Conservation (phyloP, 30 jellyfish, hydroid and myxozoan species). For the Mastigias papua region DNA sequence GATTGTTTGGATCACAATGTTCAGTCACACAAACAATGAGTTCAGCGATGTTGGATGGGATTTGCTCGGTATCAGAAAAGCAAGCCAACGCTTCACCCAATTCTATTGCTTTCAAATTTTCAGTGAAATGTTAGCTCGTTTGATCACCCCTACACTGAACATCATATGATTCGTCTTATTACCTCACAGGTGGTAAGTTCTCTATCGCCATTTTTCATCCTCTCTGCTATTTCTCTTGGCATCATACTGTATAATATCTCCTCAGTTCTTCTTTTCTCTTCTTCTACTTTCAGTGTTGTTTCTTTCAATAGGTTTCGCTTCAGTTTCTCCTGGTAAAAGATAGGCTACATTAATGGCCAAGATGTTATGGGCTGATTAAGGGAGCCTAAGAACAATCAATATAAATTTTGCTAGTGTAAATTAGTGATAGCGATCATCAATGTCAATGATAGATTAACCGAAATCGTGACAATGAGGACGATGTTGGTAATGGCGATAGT, state of each 20-base stretch:
- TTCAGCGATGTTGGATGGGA: too few species aligned
- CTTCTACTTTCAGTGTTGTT: slow-evolving; percentile 52
- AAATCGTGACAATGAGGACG: not conserved
- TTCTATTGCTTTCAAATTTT: too few species aligned
- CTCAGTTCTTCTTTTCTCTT: slow-evolving; percentile 58
- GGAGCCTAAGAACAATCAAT: too few species aligned
- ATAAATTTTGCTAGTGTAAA: too few species aligned
- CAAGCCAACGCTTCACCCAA: too few species aligned
- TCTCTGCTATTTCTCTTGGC: slow-evolving; percentile 77
- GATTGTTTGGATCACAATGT: too few species aligned
- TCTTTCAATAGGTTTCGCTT: slow-evolving; percentile 43
- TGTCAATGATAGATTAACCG: too few species aligned
- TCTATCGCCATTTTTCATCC: slow-evolving; percentile 72
- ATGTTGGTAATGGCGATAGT: not conserved
- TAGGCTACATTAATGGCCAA: not conserved
- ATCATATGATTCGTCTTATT: not conserved
- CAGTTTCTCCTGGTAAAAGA: slow-evolving; percentile 50
- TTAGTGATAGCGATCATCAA: too few species aligned
- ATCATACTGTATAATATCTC: slow-evolving; percentile 65
- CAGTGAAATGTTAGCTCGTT: not conserved
- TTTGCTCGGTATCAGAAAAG: too few species aligned
- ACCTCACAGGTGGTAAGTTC: slow-evolving; percentile 76
- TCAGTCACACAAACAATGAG: too few species aligned
- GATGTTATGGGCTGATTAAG: not conserved
- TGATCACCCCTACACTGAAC: not conserved